phyloP scores from a whole-genome alignment of 2,113 vertebrate genomes.

The Columba janthina region DNA sequence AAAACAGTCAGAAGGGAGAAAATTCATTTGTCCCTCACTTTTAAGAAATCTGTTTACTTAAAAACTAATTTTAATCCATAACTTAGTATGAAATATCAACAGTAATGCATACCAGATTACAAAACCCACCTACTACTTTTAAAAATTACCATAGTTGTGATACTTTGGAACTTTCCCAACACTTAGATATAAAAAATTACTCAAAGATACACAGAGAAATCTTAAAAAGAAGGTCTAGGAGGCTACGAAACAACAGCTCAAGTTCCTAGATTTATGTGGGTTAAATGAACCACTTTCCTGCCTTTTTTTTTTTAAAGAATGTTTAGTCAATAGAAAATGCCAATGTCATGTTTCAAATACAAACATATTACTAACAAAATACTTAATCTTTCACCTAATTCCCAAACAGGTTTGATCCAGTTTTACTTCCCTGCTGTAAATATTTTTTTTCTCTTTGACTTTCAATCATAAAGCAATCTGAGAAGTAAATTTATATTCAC shows the following conservation, averaged over 20 bases:
- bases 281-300: background rate
- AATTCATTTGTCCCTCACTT: background rate
- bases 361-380: slow-evolving; percentile 25
- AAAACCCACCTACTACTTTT: background rate
- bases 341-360: slow-evolving; percentile 14
- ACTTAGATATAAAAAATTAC: background rate
- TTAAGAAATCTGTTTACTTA: background rate
- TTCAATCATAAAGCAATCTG: background rate
- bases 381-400: background rate
- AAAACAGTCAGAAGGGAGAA: background rate
- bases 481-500: background rate
- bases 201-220: background rate
- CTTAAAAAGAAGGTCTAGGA: background rate
- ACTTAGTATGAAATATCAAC: background rate
- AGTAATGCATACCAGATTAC: background rate
- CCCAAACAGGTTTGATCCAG: background rate
- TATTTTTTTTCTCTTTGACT: background rate
- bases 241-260: background rate
- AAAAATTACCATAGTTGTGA: background rate
- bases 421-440: background rate
- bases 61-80: background rate
- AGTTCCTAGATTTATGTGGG: background rate
- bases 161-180: background rate
- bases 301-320: background rate
- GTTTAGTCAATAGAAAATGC: slow-evolving; percentile 44